Evolutionary conservation across 2,888 invertebrate species (phyloP).

Genomic region (Agrotis puta): DNA sequence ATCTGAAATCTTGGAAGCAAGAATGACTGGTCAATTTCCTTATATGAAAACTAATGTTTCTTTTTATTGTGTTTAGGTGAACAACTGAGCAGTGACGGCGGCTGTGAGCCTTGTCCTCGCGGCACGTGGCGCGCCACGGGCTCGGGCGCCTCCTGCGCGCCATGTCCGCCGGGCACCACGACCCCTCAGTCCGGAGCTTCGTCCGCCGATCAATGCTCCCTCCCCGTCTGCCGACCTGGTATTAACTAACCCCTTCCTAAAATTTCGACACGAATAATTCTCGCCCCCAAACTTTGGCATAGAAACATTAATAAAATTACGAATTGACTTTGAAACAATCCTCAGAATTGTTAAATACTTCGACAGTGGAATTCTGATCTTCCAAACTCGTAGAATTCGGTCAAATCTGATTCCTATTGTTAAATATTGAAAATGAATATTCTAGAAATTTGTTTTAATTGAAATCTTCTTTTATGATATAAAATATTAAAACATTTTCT

Average conservation of each 20-base stretch:
- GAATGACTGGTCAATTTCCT: too few species aligned
- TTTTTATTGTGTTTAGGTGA: conserved; percentile 88
- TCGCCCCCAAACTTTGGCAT: conserved; percentile 5
- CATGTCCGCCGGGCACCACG: conserved; percentile 97
- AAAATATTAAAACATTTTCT: conserved; percentile 15
- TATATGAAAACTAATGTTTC: neutral
- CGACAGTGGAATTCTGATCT: conserved; percentile 48
- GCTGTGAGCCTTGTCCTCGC: conserved; percentile 97
- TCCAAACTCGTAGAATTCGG: conserved; percentile 39
- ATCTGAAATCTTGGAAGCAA: neutral
- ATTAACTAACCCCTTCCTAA: conserved; percentile 48
- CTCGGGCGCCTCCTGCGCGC: conserved; percentile 96
- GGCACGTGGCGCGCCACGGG: conserved; percentile 97
- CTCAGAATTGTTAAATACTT: conserved; percentile 65
- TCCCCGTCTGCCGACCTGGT: conserved; percentile 96
- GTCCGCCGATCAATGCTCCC: conserved; percentile 97
- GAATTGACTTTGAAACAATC: conserved; percentile 48
- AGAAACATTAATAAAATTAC: conserved; percentile 35
- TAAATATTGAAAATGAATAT: conserved; percentile 23
- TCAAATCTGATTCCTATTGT: conserved; percentile 26
- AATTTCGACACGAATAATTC: conserved; percentile 39
- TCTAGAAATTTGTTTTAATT: conserved; percentile 13
- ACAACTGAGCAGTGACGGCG: conserved; percentile 96
- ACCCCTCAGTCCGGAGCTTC: conserved; percentile 96
- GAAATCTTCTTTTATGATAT: conserved; percentile 6